Evolutionary conservation across 2,797 vertebrate genomes (phyloP).

Genomic region (Chrosomus eos): DNA sequence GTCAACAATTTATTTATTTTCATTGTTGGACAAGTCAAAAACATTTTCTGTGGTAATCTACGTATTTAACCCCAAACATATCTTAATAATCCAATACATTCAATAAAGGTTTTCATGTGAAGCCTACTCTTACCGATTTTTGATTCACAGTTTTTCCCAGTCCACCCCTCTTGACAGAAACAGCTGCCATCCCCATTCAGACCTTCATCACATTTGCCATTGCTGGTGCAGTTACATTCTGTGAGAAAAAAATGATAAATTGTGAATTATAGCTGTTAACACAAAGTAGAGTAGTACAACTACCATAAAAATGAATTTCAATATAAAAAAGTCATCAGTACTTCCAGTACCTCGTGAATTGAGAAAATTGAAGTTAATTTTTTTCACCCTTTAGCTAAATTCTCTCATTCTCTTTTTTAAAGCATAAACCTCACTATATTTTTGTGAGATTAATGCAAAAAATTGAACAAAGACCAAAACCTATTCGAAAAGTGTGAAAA

Average conservation of each 20-base stretch:
- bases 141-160: constrained; percentile 80
- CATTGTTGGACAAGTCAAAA: not conserved
- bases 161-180: constrained; percentile 86
- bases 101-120: not conserved
- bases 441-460: not conserved
- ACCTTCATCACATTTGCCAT: constrained; percentile 84
- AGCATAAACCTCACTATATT: not conserved
- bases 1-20: not conserved
- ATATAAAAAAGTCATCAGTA: not conserved
- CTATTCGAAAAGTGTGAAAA: not conserved
- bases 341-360: not conserved
- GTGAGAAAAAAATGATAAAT: constrained; percentile 14
- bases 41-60: not conserved
- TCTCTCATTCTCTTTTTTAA: not conserved
- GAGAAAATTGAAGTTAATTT: not conserved
- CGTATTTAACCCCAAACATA: not conserved
- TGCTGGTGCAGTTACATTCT: constrained; percentile 85
- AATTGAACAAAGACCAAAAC: not conserved
- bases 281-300: not conserved
- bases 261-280: not conserved
- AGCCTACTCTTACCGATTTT: constrained; percentile 77
- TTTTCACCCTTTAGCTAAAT: not conserved
- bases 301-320: not conserved
- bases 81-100: not conserved
- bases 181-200: constrained; percentile 86